These are phyloP conservation scores for Muscidifurax raptorellus DNA, from an alignment of 1,140 invertebrate genomes.

Conservation along the genomic window DNA sequence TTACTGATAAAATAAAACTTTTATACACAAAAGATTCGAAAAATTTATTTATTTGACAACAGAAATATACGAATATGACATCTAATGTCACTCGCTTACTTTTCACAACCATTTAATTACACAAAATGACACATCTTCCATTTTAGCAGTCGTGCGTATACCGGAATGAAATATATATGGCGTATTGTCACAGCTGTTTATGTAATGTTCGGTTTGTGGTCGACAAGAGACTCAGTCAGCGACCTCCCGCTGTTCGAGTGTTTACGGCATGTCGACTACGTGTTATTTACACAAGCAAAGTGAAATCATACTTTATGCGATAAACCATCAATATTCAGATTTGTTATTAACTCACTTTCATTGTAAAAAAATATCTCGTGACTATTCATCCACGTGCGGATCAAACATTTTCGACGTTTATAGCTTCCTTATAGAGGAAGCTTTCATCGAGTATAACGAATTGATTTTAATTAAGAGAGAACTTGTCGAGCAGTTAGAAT, in stretches of 20 bases:
- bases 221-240: background rate
- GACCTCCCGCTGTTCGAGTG: background rate
- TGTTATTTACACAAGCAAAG: slow-evolving; percentile 8
- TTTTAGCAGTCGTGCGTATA: background rate
- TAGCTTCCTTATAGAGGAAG: too few relatives aligned
- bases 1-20: too few relatives aligned
- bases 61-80: too few relatives aligned
- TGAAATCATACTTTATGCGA: background rate
- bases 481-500: slow-evolving; percentile 17
- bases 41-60: too few relatives aligned
- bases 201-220: background rate
- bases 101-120: too few relatives aligned
- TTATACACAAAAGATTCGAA: too few relatives aligned
- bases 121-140: too few relatives aligned
- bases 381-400: too few relatives aligned
- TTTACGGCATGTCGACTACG: slow-evolving; percentile 11
- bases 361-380: too few relatives aligned
- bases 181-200: slow-evolving; percentile 27
- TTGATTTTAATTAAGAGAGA: slow-evolving; percentile 42
- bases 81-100: too few relatives aligned
- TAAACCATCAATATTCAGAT: background rate
- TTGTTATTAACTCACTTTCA: too few relatives aligned
- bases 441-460: slow-evolving; percentile 32
- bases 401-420: too few relatives aligned
- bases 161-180: background rate